Base-by-base conservation (phyloP, 2,888 invertebrate genomes). In the Parasteatoda lunata region DNA sequence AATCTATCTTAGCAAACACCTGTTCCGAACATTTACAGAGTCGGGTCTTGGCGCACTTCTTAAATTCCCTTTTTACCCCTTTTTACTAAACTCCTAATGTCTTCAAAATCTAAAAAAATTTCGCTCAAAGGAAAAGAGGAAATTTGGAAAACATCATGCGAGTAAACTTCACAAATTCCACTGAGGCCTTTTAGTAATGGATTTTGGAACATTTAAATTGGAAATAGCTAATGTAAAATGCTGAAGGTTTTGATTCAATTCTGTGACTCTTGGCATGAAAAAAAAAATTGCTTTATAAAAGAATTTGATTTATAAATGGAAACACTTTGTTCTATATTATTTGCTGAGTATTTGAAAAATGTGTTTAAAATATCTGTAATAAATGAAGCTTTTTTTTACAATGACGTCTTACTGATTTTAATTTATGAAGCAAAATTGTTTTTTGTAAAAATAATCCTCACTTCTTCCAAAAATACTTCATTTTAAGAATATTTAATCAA, bases 1-100 rank as follows among this genome's bases (percentile, higher is more conserved):
- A 81, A 81, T 81, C 81, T 81, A 81, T 81, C 81, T 81, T 81
- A 68, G 51, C 68, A 81, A 81, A 81, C 81, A 81, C 81, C 81
- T 81, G 81, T 81, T 81, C 75, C 54, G 81, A 81, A 64, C 81
- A 69, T 75, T 81, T 81, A 81, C 47, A 81, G 81, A 78, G 52
- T 68, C 52, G 54, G 68, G 66, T 76, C 73, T 30, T 51, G 80
- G 51, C 54, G 75, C 75, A 75, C 47, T 78, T 72, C 59, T 66
- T 15, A 52, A 30, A 6, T 30, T 73, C n/a, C 30, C 54, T 70
- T 70, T 70, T 13, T 65, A 65, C 66, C 5, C 52, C 66, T 66
- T 66, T 77, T 77, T 52, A 66, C 30, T 45, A 73, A 81, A 75
- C 48, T 54, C 81, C 68, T 81, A 81, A 81, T 81, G 81, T 75